Evolutionary conservation across 1,140 invertebrate species (phyloP).

Genomic region (Caenorhabditis elegans): WBcel235 BX284602.5:8663001-8663500

Average conservation of each 20-base stretch:
- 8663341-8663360: too few relatives aligned
- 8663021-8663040: slow-evolving; percentile 32
- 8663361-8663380: too few relatives aligned
- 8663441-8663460: not conserved
- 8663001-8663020: too few relatives aligned
- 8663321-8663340: too few relatives aligned
- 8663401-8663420: not conserved
- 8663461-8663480: not conserved
- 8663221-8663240: not conserved
- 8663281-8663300: not conserved
- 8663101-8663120: not conserved
- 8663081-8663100: slow-evolving; percentile 39
- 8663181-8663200: slow-evolving; percentile 16
- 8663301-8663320: too few relatives aligned
- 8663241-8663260: not conserved
- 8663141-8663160: not conserved
- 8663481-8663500: not conserved
- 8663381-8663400: too few relatives aligned
- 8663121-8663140: not conserved
- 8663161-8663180: not conserved
- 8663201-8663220: not conserved
- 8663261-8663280: too few relatives aligned
- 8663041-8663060: slow-evolving; percentile 37
- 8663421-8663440: not conserved
- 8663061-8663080: slow-evolving; percentile 17